Percentiles rank a stretch among this genome's conserved stretches.
These are phyloP conservation scores for Puffinus mauretanicus DNA, from an alignment of 2,113 vertebrate genomes.

Conservation along the genomic window DNA sequence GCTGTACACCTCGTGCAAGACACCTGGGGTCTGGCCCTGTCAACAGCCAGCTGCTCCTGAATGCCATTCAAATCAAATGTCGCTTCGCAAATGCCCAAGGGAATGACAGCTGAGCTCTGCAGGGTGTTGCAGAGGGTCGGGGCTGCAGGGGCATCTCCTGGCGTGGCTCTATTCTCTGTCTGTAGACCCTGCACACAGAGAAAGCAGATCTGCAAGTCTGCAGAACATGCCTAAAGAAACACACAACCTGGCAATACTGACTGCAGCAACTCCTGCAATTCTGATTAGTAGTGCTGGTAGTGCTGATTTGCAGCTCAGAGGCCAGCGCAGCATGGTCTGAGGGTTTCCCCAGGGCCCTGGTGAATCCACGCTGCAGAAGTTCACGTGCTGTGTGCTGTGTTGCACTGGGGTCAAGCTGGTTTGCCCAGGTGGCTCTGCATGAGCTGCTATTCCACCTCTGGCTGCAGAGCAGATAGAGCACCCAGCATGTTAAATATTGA, in stretches of 20 bases:
- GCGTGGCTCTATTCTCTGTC: accelerated
- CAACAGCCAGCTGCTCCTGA: neutral
- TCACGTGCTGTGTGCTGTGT: neutral
- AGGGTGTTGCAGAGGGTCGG: neutral
- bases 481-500: accelerated
- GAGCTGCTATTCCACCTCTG: neutral
- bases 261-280: neutral
- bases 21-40: neutral
- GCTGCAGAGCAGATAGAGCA: neutral
- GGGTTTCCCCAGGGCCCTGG: neutral
- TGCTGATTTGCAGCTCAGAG: no score
- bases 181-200: accelerated
- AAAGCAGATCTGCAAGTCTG: neutral
- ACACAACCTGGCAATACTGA: neutral
- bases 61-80: neutral
- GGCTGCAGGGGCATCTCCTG: neutral
- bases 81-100: neutral
- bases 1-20: neutral
- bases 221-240: no score
- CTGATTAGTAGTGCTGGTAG: no score
- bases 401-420: accelerated
- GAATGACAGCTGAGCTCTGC: neutral
- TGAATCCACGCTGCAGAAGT: neutral
- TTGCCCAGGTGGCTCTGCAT: no score
- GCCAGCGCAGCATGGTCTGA: accelerated